Base-by-base conservation (phyloP, 2,888 invertebrate species). In the Torymus auratus region DNA sequence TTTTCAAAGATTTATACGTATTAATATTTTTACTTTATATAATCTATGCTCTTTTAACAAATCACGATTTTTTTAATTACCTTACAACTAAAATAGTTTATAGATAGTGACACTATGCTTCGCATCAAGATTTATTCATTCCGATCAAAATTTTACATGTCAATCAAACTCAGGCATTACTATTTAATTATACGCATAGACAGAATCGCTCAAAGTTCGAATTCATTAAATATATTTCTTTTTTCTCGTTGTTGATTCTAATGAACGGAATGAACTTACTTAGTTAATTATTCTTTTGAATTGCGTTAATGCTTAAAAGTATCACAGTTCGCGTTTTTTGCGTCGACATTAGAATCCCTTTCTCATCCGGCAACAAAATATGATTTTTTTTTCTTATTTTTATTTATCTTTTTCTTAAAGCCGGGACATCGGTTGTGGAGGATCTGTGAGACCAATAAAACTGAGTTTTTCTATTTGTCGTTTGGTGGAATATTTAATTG, bases 321-420 rank as follows among this genome's bases (percentile, higher is more conserved):
- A 89, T 89, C 89, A 89, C 88, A 89, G 89, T 88, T 88, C 84
- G 85, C 85, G 85, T 88, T 87, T 87, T 84, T 87, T 86, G 87
- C 87, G 68, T 70, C 70, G 56, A 75, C 65, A 60, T 61, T 74
- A 64, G 50, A 76, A 80, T 78, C 13, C 15, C 20, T 73, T 64
- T 41, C 62, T 50, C 70, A 50, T 15, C 17, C 55, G 52, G 74
- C 76, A 69, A 69, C 69, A 69, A 76, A 62, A 55, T 69, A 76
- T 56, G 28, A 68, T 65, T 23, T 52, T 10, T 10, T 15, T 53
- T 5, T 20, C 50, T 61, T 61, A 58, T 67, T 52, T 64, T 5
- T n/a, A 23, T 62, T 17, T 52, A 15, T 52, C 23, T 56, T 62
- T 60, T 58, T 2, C 14, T 52, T 60, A 17, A n/a, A 60, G 23